A percentile compares a stretch with the other conserved stretches of the same genome.
phyloP scores from a whole-genome alignment of 2,888 invertebrate species.

The Agrochola circellaris region DNA sequence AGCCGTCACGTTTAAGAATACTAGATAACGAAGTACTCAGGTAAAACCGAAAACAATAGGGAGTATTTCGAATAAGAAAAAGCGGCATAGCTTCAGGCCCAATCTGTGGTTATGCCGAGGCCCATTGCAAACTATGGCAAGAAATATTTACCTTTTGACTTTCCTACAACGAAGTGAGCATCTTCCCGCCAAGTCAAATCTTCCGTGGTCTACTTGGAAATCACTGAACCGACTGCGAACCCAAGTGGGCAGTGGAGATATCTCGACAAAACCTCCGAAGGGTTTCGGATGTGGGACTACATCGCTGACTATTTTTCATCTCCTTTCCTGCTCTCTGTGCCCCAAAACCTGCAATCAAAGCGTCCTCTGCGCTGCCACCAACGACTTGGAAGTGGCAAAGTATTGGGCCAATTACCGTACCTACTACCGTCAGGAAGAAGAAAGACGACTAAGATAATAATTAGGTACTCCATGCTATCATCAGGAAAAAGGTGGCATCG shows the following conservation, averaged over 20 bases:
- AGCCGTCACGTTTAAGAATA: background rate
- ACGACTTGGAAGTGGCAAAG: background rate
- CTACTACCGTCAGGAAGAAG: too few species aligned
- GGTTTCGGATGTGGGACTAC: background rate
- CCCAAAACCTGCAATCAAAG: background rate
- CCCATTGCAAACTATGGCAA: background rate
- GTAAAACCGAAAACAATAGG: background rate
- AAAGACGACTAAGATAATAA: background rate
- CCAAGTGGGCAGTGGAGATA: background rate
- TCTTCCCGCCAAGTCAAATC: background rate
- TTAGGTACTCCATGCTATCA: background rate
- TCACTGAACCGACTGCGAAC: background rate
- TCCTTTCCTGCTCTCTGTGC: background rate
- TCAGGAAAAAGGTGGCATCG: too few species aligned
- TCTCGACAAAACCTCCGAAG: background rate
- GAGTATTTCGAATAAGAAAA: background rate
- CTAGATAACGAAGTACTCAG: background rate
- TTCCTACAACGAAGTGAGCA: background rate
- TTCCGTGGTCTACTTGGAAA: background rate
- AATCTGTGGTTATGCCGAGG: background rate
- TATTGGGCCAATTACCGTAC: background rate
- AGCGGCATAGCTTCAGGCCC: background rate
- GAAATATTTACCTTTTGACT: background rate
- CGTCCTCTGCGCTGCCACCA: background rate
- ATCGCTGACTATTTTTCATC: background rate